Conservation (phyloP, 2,888 invertebrate species). For the Pterobdella sp. region DNA sequence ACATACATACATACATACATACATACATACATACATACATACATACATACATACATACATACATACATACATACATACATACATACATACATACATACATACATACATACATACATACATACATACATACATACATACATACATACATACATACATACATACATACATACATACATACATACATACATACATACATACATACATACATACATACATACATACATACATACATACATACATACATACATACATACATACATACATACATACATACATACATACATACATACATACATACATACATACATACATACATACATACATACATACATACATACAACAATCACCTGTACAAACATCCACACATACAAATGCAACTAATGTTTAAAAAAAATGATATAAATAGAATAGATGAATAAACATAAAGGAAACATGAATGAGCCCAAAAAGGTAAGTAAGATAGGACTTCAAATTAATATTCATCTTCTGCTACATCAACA, state of each 20-base stretch:
- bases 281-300: conserved; percentile 12
- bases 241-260: conserved; percentile 23
- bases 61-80: conserved; percentile 11
- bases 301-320: conserved; percentile 18
- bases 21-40: conserved; percentile 17
- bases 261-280: conserved; percentile 20
- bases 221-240: background rate
- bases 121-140: conserved; percentile 8
- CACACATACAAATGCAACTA: no score
- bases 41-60: conserved; percentile 16
- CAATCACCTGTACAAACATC: no score
- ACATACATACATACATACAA: conserved; percentile 17
- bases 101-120: conserved; percentile 5
- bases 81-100: conserved; percentile 12
- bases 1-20: conserved; percentile 17
- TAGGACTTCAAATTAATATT: no score
- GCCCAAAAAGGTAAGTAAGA: no score
- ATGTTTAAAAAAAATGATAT: no score
- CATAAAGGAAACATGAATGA: no score
- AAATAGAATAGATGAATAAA: no score
- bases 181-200: background rate
- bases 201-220: background rate
- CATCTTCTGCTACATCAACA: no score
- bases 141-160: conserved; percentile 1
- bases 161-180: conserved; percentile 15